These are phyloP conservation scores for Zele albiditarsus DNA, from an alignment of 2,888 invertebrate genomes.

Conservation along the genomic window DNA sequence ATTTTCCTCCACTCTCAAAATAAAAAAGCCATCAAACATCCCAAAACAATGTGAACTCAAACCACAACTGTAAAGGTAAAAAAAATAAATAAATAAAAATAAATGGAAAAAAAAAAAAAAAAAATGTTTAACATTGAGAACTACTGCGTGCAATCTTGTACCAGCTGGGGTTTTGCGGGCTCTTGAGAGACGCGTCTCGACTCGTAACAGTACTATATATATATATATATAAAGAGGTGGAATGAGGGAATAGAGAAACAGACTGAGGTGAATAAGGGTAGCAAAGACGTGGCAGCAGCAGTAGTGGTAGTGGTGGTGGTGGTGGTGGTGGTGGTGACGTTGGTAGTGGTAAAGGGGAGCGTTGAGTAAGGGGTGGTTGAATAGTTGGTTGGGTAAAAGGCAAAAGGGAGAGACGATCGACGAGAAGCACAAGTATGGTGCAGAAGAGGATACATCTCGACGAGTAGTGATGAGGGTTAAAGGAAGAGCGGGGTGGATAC, in stretches of 20 bases:
- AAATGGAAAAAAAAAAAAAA: conserved; percentile 20
- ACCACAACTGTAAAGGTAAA: too few relatives aligned
- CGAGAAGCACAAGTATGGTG: conserved; percentile 38
- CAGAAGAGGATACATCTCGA: conserved; percentile 51
- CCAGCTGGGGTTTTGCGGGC: conserved; percentile 69
- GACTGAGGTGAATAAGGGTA: conserved; percentile 48
- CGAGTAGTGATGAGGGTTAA: conserved; percentile 33
- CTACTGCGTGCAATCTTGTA: conserved; percentile 71
- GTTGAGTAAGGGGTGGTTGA: conserved; percentile 29
- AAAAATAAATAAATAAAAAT: too few relatives aligned
- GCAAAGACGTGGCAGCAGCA: conserved; percentile 12
- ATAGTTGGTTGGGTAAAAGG: conserved; percentile 26
- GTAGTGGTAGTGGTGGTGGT: too few relatives aligned
- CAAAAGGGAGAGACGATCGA: conserved; percentile 41
- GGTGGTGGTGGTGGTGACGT: conserved; percentile 9
- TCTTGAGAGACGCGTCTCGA: conserved; percentile 65
- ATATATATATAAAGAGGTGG: conserved; percentile 49
- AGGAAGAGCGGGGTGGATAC: conserved; percentile 50
- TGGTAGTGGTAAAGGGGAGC: conserved; percentile 26
- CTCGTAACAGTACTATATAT: conserved; percentile 63
- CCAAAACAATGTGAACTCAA: too few relatives aligned
- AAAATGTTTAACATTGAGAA: conserved; percentile 59
- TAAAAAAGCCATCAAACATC: too few relatives aligned
- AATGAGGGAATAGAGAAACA: conserved; percentile 59
- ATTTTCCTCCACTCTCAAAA: too few relatives aligned